Conservation (phyloP, 2,113 vertebrate species). For the Gymnorhina tibicen region DNA sequence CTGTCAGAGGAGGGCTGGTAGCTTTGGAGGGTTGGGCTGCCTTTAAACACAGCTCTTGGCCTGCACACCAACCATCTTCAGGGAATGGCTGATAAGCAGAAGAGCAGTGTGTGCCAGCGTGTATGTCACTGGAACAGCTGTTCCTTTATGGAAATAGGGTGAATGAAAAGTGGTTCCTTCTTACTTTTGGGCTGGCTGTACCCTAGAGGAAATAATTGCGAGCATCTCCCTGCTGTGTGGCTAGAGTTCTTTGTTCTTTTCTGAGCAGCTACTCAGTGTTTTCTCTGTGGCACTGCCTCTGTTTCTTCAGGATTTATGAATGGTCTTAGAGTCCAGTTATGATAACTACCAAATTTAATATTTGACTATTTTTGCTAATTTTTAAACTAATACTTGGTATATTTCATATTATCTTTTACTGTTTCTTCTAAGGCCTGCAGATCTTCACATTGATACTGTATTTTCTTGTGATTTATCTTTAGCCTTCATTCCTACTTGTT, state of each 20-base stretch:
- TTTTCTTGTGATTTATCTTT: neutral
- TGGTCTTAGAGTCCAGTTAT: neutral
- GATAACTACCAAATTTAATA: neutral
- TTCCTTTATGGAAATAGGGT: neutral
- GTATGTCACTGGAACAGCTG: neutral
- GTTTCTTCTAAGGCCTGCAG: neutral
- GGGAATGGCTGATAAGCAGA: neutral
- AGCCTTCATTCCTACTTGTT: neutral
- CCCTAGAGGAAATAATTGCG: neutral
- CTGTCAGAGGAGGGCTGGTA: neutral
- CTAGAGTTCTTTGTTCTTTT: neutral
- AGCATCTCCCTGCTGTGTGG: neutral
- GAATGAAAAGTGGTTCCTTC: neutral
- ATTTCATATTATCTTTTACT: neutral
- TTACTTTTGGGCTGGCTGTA: neutral
- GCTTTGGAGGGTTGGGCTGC: neutral
- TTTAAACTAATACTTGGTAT: neutral
- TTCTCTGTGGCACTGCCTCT: neutral
- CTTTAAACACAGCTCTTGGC: neutral
- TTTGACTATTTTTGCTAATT: neutral
- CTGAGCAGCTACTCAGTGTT: neutral
- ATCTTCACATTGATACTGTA: neutral
- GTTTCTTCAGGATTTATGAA: neutral
- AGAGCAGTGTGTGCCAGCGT: fast-evolving
- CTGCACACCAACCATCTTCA: neutral